phyloP scores from a whole-genome alignment of 2,113 vertebrate genomes.

The Bos indicus region DNA sequence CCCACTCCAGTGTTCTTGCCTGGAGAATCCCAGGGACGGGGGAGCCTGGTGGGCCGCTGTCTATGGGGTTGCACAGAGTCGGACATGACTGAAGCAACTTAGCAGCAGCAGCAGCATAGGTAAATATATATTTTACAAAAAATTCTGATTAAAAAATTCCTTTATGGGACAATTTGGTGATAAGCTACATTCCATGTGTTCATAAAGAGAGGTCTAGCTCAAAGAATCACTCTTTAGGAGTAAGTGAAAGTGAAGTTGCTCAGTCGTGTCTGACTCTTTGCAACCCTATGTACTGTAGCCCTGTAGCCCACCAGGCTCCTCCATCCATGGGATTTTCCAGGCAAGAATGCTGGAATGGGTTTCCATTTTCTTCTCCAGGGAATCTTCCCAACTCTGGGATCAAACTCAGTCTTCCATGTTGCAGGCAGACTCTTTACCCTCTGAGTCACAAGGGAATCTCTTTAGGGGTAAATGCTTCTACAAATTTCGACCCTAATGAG shows the following conservation, averaged over 20 bases:
- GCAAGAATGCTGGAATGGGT: not conserved
- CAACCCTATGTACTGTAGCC: not conserved
- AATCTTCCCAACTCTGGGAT: not conserved
- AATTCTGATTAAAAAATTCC: not conserved
- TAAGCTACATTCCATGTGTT: not conserved
- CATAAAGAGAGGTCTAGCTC: not conserved
- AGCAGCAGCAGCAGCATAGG: no score
- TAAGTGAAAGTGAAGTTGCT: not conserved
- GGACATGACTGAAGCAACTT: no score
- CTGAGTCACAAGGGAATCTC: not conserved
- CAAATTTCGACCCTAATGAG: not conserved
- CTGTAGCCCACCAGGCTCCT: not conserved
- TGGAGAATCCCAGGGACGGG: no score
- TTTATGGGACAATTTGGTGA: not conserved
- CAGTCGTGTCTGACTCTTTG: not conserved
- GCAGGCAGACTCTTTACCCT: not conserved
- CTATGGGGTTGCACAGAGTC: no score
- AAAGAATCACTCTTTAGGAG: not conserved
- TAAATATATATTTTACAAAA: not conserved
- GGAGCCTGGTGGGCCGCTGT: no score
- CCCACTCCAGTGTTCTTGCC: no score
- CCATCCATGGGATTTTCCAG: not conserved
- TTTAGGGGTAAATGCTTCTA: not conserved
- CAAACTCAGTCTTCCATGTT: not conserved
- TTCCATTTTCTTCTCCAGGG: not conserved